phyloP scores from a whole-genome alignment of 2,888 invertebrate species.

The Cartodere bifasciata region DNA sequence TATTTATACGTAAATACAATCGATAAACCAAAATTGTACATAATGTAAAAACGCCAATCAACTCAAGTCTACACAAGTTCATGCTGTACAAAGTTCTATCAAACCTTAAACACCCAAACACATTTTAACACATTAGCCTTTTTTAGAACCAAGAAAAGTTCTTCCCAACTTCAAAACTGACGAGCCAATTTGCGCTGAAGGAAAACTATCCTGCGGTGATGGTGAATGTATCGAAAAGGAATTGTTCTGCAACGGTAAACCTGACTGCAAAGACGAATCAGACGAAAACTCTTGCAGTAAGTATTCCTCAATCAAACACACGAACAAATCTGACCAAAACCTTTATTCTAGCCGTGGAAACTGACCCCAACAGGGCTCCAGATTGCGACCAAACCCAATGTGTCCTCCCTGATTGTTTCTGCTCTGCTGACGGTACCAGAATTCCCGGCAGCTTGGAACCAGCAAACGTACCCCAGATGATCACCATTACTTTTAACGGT shows the following conservation, averaged over 20 bases:
- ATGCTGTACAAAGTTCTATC: slow-evolving; percentile 5
- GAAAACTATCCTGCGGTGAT: slow-evolving; percentile 82
- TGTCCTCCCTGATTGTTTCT: slow-evolving; percentile 82
- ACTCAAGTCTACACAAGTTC: slow-evolving; percentile 11
- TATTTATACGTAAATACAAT: slow-evolving; percentile 1
- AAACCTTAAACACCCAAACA: neutral
- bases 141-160: slow-evolving; percentile 78
- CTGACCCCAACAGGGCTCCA: slow-evolving; percentile 83
- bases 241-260: slow-evolving; percentile 85
- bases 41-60: slow-evolving; percentile 17
- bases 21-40: slow-evolving; percentile 13
- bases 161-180: slow-evolving; percentile 84
- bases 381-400: slow-evolving; percentile 85
- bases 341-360: slow-evolving; percentile 60
- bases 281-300: slow-evolving; percentile 93
- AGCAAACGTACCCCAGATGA: slow-evolving; percentile 83
- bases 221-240: slow-evolving; percentile 87
- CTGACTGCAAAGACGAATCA: slow-evolving; percentile 87
- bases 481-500: slow-evolving; percentile 85
- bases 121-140: slow-evolving; percentile 15
- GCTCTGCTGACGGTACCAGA: slow-evolving; percentile 82
- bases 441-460: slow-evolving; percentile 77
- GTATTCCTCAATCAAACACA: slow-evolving; percentile 32
- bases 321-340: neutral
- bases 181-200: slow-evolving; percentile 83